These are phyloP conservation scores for Mesorhabditis belari DNA, from an alignment of 2,888 invertebrate genomes.

Conservation along the genomic window DNA sequence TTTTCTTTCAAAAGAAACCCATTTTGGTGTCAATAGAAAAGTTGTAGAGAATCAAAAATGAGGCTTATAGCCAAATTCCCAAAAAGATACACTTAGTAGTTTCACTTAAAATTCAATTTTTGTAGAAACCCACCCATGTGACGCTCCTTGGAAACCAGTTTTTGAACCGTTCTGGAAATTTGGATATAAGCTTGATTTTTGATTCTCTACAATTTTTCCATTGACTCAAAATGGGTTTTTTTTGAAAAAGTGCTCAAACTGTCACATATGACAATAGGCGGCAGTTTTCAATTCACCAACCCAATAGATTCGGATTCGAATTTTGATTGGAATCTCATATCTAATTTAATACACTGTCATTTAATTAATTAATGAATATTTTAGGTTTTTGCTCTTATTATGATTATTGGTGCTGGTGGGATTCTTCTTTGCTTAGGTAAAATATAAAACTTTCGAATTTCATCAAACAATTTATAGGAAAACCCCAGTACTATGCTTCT, in stretches of 20 bases:
- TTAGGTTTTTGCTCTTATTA: slow-evolving; percentile 68
- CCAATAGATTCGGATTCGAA: background rate
- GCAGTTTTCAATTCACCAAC: background rate
- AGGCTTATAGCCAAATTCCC: too few species aligned
- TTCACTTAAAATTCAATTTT: too few species aligned
- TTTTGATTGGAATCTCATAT: background rate
- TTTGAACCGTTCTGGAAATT: too few species aligned
- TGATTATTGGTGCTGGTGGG: slow-evolving; percentile 85
- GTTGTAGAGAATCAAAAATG: too few species aligned
- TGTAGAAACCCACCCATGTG: too few species aligned
- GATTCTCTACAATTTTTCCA: too few species aligned
- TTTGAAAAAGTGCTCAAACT: background rate
- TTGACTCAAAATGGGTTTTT: too few species aligned
- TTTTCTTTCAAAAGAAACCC: too few species aligned
- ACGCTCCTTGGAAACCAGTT: too few species aligned
- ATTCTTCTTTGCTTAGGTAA: slow-evolving; percentile 76
- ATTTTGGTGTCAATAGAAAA: too few species aligned
- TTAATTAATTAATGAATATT: background rate
- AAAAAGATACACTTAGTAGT: too few species aligned
- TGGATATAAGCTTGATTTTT: too few species aligned
- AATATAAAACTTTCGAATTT: background rate
- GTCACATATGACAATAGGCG: background rate
- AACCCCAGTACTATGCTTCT: slow-evolving; percentile 66
- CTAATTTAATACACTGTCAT: background rate
- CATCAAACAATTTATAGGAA: slow-evolving; percentile 65